Conservation (phyloP, 1,140 invertebrate genomes). For the Drosophila eugracilis region DNA sequence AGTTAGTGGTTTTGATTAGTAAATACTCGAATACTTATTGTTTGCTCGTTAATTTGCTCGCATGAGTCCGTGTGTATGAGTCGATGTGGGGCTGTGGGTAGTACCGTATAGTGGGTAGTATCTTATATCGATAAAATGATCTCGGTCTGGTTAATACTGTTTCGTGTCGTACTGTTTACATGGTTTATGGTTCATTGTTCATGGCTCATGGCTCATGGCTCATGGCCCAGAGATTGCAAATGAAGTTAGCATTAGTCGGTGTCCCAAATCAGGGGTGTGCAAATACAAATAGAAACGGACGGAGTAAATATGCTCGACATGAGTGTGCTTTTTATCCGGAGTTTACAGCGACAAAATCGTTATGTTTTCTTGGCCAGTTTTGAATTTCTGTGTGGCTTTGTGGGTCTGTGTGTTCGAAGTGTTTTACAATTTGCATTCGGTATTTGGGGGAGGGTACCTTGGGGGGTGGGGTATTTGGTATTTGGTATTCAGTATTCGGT, state of each 20-base stretch:
- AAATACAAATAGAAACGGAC: constrained; percentile 45
- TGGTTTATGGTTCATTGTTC: too few relatives aligned
- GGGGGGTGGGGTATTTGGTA: not conserved
- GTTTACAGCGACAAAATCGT: constrained; percentile 29
- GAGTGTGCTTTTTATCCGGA: constrained; percentile 16
- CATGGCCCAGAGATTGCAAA: constrained; percentile 27
- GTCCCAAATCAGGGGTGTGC: constrained; percentile 17
- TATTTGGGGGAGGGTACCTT: too few relatives aligned
- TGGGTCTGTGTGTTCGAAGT: not conserved
- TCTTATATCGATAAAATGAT: constrained; percentile 40
- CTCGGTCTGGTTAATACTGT: constrained; percentile 65
- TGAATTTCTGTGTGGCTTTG: constrained; percentile 14
- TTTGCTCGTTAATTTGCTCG: constrained; percentile 17
- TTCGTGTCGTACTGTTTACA: constrained; percentile 43
- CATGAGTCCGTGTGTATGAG: not conserved
- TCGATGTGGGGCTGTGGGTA: constrained; percentile 8
- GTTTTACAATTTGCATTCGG: not conserved
- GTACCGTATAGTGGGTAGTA: constrained; percentile 1
- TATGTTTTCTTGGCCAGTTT: constrained; percentile 1
- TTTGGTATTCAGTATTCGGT: not conserved
- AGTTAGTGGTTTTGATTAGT: constrained; percentile 36
- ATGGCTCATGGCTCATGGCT: too few relatives aligned
- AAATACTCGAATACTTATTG: constrained; percentile 58
- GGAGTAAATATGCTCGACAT: constrained; percentile 45
- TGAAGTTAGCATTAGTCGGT: constrained; percentile 9